phyloP scores from a whole-genome alignment of 1,140 invertebrate species.

The Meloidogyne chitwoodi region DNA sequence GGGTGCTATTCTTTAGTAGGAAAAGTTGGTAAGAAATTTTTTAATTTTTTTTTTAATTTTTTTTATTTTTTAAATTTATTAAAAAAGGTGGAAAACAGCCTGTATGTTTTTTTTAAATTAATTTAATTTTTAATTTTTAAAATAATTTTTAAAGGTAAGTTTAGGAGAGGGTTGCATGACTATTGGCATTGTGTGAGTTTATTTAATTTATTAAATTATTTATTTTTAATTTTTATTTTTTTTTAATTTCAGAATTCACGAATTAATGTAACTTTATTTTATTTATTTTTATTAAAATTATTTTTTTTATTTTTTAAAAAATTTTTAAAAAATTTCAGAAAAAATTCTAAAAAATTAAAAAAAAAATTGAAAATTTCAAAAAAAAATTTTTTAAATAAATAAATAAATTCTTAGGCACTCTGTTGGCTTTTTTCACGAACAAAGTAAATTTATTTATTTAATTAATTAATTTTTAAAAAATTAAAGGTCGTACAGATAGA shows the following conservation, averaged over 20 bases:
- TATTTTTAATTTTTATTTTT: neutral
- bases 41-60: neutral
- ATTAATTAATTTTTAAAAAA: neutral
- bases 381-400: no score
- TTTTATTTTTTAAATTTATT: slow-evolving; percentile 11
- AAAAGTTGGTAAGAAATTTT: slow-evolving; percentile 64
- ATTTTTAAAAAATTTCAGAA: no score
- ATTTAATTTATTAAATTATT: neutral
- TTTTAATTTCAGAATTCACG: slow-evolving; percentile 21
- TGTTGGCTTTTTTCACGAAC: slow-evolving; percentile 63
- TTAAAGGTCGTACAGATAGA: slow-evolving; percentile 62
- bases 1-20: slow-evolving; percentile 57
- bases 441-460: slow-evolving; percentile 38
- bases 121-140: neutral
- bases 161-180: slow-evolving; percentile 70
- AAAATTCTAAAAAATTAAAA: neutral
- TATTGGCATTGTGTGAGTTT: slow-evolving; percentile 61
- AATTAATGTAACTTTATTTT: slow-evolving; percentile 16
- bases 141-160: slow-evolving; percentile 14
- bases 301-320: no score
- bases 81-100: slow-evolving; percentile 57
- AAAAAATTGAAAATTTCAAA: no score
- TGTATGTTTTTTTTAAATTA: slow-evolving; percentile 19
- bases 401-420: slow-evolving; percentile 61
- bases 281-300: slow-evolving; percentile 1